Conservation (phyloP, 2,797 vertebrate species). For the Phrynocephalus forsythii region DNA sequence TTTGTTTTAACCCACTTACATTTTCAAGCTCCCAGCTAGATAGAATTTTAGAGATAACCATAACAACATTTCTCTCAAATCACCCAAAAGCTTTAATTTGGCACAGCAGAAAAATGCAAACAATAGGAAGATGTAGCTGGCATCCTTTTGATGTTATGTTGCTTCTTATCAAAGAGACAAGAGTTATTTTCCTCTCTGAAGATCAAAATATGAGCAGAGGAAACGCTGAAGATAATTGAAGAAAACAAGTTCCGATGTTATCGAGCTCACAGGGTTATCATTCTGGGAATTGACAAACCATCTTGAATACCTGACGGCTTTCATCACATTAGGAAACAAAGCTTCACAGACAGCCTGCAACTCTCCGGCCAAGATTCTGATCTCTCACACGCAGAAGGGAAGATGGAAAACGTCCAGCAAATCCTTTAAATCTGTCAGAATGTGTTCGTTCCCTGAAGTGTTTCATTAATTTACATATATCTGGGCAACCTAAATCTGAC, state of each 20-base stretch:
- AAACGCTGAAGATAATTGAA: conserved; percentile 60
- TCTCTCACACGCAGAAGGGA: conserved; percentile 23
- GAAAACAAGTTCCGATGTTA: conserved; percentile 53
- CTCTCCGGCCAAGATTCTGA: conserved; percentile 52
- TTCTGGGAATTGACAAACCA: conserved; percentile 44
- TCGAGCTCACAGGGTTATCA: conserved; percentile 30
- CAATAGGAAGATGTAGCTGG: conserved; percentile 33
- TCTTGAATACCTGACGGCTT: conserved; percentile 60
- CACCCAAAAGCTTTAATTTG: conserved; percentile 22
- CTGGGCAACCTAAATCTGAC: neutral
- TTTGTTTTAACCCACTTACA: conserved; percentile 30
- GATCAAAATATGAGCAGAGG: conserved; percentile 50
- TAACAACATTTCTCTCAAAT: neutral
- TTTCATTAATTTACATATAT: conserved; percentile 29
- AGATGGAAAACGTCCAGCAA: conserved; percentile 18
- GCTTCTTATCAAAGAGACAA: conserved; percentile 47
- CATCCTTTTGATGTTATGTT: conserved; percentile 33
- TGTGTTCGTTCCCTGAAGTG: conserved; percentile 4
- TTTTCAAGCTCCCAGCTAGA: neutral
- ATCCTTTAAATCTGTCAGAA: conserved; percentile 44
- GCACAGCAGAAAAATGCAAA: conserved; percentile 11
- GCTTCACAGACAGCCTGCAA: conserved; percentile 30
- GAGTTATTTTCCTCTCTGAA: conserved; percentile 57
- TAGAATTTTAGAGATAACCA: conserved; percentile 19
- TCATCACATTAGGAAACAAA: conserved; percentile 52